Evolutionary conservation across 2,113 vertebrate species (phyloP), one percentile per base, ranked within the genome.

Genomic region (Lichenostomus cassidix): DNA sequence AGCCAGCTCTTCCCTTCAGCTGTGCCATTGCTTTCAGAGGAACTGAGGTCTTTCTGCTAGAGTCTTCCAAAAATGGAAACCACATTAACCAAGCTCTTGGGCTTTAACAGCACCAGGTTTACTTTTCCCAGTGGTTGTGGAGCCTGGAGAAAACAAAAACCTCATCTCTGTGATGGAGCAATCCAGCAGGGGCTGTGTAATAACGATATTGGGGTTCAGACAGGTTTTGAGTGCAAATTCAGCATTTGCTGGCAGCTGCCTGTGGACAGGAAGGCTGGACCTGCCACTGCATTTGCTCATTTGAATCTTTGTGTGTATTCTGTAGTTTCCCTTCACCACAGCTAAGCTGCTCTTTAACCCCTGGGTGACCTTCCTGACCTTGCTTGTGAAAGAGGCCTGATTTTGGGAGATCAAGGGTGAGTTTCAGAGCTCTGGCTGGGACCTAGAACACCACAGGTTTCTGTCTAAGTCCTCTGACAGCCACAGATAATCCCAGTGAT

Each of bases 341-440:
- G 35, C 50, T 27, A 11, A 70, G 24, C 21, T 78, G 62, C 77
- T 41, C 59, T 83, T 65, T 55, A 70, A 83, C 50, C 29, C 58
- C 29, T 17, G 27, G 52, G 68, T 46, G 80, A 29, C 47, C 75
- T 25, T 35, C 20, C 3, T 27, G 85, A 55, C 19, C 37, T 39
- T 79, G 60, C 42, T 39, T 15, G n/a, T 11, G 18, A 37, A 28
- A 65, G 50, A 49, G 77, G 35, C 7, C 7, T 17, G 20, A 33
- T 31, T 42, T 1, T 13, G 3, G 7, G 42, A 55, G 39, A 28
- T 29, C 2, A 2, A 0, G 56, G 35, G 4, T 56, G 70, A 2
- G 25, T 79, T 67, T 56, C 74, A 41, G 70, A 64, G 62, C 67
- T 65, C 35, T 55, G 15, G 21, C 65, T 91, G 81, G 25, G 52